Percentiles rank a stretch among this genome's conserved stretches.
These are phyloP conservation scores for Temnothorax curvispinosus DNA, from an alignment of 1,140 invertebrate genomes.

Conservation along the genomic window DNA sequence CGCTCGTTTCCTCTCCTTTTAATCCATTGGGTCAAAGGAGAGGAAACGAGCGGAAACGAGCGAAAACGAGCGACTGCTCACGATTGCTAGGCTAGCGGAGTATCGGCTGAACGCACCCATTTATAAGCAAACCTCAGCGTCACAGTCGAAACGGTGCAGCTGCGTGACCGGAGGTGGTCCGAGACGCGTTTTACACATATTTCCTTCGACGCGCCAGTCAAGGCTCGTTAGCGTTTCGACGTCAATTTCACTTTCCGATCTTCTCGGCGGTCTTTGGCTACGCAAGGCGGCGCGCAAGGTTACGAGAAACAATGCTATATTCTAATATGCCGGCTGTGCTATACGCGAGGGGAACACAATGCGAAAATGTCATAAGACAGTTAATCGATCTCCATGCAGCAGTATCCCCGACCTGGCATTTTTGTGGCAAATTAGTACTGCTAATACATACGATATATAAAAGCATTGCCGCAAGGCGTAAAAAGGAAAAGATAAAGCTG, in stretches of 20 bases:
- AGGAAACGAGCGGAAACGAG: too few species aligned
- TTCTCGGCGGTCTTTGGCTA: not conserved
- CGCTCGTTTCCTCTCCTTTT: too few species aligned
- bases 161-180: slow-evolving; percentile 1
- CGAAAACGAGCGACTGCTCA: too few species aligned
- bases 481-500: not conserved
- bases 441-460: not conserved
- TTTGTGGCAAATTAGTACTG: not conserved
- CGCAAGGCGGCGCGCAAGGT: slow-evolving; percentile 37
- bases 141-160: not conserved
- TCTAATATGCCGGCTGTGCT: not conserved
- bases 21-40: too few species aligned
- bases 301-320: not conserved
- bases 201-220: slow-evolving; percentile 38
- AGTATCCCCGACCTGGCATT: not conserved
- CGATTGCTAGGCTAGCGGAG: too few species aligned
- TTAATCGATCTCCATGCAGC: slow-evolving; percentile 17
- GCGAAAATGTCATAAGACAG: slow-evolving; percentile 4
- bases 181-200: slow-evolving; percentile 44
- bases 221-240: slow-evolving; percentile 49
- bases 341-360: not conserved
- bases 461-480: not conserved
- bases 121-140: slow-evolving; percentile 39
- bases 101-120: too few species aligned
- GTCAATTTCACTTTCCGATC: slow-evolving; percentile 55